phyloP scores from a whole-genome alignment of 2,888 invertebrate genomes.

The Helicoverpa assulta region DNA sequence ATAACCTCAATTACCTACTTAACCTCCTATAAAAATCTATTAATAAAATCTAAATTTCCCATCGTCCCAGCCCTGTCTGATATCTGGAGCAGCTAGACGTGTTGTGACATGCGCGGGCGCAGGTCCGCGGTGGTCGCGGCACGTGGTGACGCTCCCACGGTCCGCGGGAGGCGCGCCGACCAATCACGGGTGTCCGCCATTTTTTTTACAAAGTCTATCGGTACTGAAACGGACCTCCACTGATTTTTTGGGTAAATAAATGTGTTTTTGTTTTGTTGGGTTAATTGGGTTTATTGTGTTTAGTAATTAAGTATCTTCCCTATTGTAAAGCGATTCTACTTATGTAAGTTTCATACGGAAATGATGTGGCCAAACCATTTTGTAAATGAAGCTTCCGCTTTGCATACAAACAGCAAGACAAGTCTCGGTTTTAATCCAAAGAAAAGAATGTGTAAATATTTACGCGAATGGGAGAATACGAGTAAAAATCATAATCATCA shows the following conservation, averaged over 20 bases:
- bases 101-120: slow-evolving; percentile 66
- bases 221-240: slow-evolving; percentile 68
- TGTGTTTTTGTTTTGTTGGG: slow-evolving; percentile 30
- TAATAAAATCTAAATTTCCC: slow-evolving; percentile 27
- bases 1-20: neutral
- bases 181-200: slow-evolving; percentile 58
- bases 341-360: no score
- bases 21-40: slow-evolving; percentile 23
- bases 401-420: no score
- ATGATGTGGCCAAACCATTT: no score
- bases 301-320: no score
- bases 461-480: no score
- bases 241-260: slow-evolving; percentile 62
- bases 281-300: slow-evolving; percentile 15
- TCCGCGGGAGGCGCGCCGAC: slow-evolving; percentile 73
- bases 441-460: no score
- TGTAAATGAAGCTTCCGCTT: no score
- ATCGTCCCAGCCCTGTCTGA: slow-evolving; percentile 37
- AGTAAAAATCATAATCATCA: no score
- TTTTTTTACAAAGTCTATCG: slow-evolving; percentile 51
- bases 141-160: slow-evolving; percentile 80
- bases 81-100: slow-evolving; percentile 66
- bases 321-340: no score
- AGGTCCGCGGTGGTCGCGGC: slow-evolving; percentile 75
- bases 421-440: no score